Evolutionary conservation across 2,113 vertebrate species (phyloP), one percentile per base, ranked within the genome.

Genomic region (Gambusia holbrooki): DNA sequence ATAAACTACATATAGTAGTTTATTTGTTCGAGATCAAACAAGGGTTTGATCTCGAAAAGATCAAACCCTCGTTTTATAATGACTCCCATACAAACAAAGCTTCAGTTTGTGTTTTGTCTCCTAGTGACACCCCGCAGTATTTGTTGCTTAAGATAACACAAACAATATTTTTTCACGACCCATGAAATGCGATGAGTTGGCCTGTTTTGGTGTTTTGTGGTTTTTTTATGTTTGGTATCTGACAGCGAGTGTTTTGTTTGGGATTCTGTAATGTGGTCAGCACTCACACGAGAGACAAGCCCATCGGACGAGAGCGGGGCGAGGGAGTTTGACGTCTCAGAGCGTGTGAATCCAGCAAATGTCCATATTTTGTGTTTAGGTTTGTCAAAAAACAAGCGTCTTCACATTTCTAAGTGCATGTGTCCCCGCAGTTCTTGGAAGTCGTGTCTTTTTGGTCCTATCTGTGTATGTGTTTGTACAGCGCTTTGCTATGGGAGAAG

Each of bases 261-360:
- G 87, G 72, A 54, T 73, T 89, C 88, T 87, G 83, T 90, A 77
- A 85, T 91, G 91, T 88, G 91, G 92, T 88, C 84, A 35, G 69
- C 72, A 11, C 83, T 92, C 87, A 90, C 87, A 88, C 83, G 79
- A 87, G 71, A 90, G 79, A 71, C 74, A 77, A 77, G 78, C 82
- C 81, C 77, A 64, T 67, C 7, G 19, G 65, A 5, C 6, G 51
- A 78, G 71, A 66, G n/a, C 62, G 4, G 5, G 51, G 76, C 66
- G 66, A 71, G 65, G 27, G 69, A 51, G 37, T 66, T 67, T 51
- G 61, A 77, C 51, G 33, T 79, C 74, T 68, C 42, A 2, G 40
- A 79, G 74, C 8, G 32, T 79, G 78, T 67, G 79, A 86, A 68
- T 73, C 17, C 27, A 60, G 73, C 35, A 83, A 40, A 67, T 48